Percentiles rank a stretch among this genome's conserved stretches.
These are phyloP conservation scores for Enteromius mattozi DNA, from an alignment of 2,797 vertebrate genomes.

Conservation along the genomic window DNA sequence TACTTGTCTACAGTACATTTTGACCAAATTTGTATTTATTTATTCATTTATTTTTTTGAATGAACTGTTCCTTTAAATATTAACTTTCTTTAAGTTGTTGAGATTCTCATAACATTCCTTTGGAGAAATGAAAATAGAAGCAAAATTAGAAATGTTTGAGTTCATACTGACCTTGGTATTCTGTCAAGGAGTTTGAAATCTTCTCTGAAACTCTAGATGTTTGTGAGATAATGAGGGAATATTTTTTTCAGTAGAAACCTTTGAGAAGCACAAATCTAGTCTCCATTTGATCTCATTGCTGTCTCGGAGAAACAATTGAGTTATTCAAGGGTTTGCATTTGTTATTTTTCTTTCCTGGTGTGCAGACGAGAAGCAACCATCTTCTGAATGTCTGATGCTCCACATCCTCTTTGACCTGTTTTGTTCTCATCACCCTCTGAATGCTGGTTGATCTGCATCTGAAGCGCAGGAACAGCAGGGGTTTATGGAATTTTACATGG, in stretches of 20 bases:
- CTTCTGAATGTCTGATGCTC: constrained; percentile 9
- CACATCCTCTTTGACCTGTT: constrained; percentile 35
- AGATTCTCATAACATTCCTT: constrained; percentile 2
- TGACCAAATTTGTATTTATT: background rate
- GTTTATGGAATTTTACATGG: constrained; percentile 30
- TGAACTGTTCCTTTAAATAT: background rate
- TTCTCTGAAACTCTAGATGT: background rate
- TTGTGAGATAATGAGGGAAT: background rate
- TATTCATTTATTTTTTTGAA: background rate
- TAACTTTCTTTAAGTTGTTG: background rate
- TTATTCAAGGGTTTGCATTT: background rate
- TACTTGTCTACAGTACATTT: background rate
- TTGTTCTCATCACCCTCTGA: constrained; percentile 31
- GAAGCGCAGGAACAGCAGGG: constrained; percentile 33
- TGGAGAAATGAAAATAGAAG: background rate
- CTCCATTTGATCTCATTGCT: background rate
- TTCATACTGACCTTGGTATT: constrained; percentile 13
- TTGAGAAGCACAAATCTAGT: background rate
- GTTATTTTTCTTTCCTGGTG: constrained; percentile 25
- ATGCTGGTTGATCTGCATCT: constrained; percentile 27
- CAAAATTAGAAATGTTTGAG: constrained; percentile 7
- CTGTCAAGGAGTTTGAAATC: background rate
- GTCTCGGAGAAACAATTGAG: background rate
- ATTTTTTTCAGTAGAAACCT: background rate
- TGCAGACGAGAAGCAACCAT: background rate